Conservation (phyloP, 2,113 vertebrate genomes). For the Oostethus manadensis region DNA sequence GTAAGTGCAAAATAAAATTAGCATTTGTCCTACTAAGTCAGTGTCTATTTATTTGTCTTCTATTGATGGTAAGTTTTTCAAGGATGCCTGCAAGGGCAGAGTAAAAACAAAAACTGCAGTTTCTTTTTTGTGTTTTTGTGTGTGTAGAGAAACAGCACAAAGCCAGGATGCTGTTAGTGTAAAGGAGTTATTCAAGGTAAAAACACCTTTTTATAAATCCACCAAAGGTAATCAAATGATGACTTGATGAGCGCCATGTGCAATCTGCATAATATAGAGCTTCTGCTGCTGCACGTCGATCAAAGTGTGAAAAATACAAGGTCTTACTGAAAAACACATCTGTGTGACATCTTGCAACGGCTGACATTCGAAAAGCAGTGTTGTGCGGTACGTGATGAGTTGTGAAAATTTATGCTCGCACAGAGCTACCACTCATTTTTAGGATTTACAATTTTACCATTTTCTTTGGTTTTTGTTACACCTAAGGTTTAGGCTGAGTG, state of each 20-base stretch:
- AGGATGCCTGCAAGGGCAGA: background rate
- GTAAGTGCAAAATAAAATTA: too few relatives aligned
- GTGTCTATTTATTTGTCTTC: constrained; percentile 6
- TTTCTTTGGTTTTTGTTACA: too few relatives aligned
- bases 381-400: too few relatives aligned
- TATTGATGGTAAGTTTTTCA: background rate
- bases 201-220: constrained; percentile 22
- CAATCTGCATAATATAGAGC: too few relatives aligned
- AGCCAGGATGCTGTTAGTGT: constrained; percentile 29
- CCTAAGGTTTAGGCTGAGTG: too few relatives aligned
- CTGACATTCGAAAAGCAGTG: too few relatives aligned
- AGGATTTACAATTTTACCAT: too few relatives aligned
- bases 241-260: constrained; percentile 29
- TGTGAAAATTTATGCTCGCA: too few relatives aligned
- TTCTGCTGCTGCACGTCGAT: constrained; percentile 23
- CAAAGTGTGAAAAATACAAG: constrained; percentile 5
- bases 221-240: constrained; percentile 36
- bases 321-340: background rate
- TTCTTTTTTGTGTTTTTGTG: constrained; percentile 1
- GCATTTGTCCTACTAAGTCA: background rate
- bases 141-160: constrained; percentile 7
- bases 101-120: constrained; percentile 14
- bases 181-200: constrained; percentile 26
- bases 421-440: too few relatives aligned
- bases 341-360: constrained; percentile 10